A percentile compares a stretch with the other conserved stretches of the same genome.
Conservation (phyloP, 2,888 invertebrate species). For the Hoplodrina blanda region DNA sequence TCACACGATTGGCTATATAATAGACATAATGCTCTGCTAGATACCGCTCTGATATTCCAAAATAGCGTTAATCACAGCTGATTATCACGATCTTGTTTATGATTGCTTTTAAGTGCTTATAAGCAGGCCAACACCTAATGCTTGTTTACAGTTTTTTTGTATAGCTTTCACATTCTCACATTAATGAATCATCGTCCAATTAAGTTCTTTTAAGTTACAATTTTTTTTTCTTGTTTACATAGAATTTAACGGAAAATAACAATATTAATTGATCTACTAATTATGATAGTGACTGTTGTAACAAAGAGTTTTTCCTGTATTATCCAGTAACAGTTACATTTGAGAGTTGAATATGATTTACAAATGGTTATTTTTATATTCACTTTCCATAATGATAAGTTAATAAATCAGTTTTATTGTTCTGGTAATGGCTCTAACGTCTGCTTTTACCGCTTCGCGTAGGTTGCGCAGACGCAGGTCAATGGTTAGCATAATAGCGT, state of each 20-base stretch:
- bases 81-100: conserved; percentile 46
- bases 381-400: no score
- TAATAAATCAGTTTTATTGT: neutral
- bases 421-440: neutral
- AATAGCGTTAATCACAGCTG: conserved; percentile 54
- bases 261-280: conserved; percentile 18
- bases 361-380: no score
- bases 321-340: conserved; percentile 15
- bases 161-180: conserved; percentile 49
- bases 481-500: neutral
- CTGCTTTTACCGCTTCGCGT: neutral
- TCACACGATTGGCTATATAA: conserved; percentile 10
- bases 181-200: conserved; percentile 32
- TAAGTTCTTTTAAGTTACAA: conserved; percentile 18
- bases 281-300: conserved; percentile 21
- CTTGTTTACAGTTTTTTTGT: conserved; percentile 39
- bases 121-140: conserved; percentile 40
- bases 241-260: conserved; percentile 35
- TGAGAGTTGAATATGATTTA: conserved; percentile 14
- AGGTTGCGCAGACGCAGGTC: no score
- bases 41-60: conserved; percentile 28
- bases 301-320: conserved; percentile 15
- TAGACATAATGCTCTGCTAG: conserved; percentile 24
- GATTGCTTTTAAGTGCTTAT: conserved; percentile 36
- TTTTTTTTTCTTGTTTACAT: conserved; percentile 36